phyloP scores from a whole-genome alignment of 2,113 vertebrate species.

The Ia io region DNA sequence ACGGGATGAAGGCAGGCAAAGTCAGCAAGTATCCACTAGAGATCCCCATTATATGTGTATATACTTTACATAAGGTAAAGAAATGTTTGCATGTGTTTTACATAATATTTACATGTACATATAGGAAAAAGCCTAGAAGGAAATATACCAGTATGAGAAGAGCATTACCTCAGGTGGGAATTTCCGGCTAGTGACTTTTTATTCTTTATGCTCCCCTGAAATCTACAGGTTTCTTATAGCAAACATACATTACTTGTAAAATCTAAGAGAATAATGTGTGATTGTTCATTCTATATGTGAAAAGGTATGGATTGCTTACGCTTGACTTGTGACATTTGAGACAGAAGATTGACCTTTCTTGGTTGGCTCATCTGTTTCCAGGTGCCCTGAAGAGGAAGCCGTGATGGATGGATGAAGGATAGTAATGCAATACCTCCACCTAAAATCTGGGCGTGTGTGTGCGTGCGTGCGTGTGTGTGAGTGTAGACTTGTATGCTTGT shows the following conservation, averaged over 20 bases:
- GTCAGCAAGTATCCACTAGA: background rate
- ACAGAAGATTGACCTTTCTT: background rate
- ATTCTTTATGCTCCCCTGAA: background rate
- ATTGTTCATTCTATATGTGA: background rate
- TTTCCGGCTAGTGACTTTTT: background rate
- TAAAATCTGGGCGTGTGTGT: conserved; percentile 74
- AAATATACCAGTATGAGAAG: background rate
- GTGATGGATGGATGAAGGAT: conserved; percentile 84
- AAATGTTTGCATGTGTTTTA: background rate
- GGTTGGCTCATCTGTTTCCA: conserved; percentile 60
- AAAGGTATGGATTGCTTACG: background rate
- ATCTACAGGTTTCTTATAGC: background rate
- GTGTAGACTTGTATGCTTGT: conserved; percentile 55
- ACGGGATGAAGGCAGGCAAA: background rate
- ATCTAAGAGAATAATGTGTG: background rate
- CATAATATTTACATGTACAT: background rate
- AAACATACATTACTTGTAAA: background rate
- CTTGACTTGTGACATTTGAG: background rate
- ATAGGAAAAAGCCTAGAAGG: background rate
- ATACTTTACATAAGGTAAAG: background rate
- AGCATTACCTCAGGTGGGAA: background rate
- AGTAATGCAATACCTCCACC: conserved; percentile 88
- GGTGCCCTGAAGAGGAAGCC: conserved; percentile 78
- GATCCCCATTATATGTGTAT: background rate
- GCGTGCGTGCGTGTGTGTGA: conserved; percentile 54